Percentiles rank a stretch among this genome's conserved stretches.
These are phyloP conservation scores for Drosophila villosipedis DNA, from an alignment of 2,888 invertebrate genomes.

Conservation along the genomic window DNA sequence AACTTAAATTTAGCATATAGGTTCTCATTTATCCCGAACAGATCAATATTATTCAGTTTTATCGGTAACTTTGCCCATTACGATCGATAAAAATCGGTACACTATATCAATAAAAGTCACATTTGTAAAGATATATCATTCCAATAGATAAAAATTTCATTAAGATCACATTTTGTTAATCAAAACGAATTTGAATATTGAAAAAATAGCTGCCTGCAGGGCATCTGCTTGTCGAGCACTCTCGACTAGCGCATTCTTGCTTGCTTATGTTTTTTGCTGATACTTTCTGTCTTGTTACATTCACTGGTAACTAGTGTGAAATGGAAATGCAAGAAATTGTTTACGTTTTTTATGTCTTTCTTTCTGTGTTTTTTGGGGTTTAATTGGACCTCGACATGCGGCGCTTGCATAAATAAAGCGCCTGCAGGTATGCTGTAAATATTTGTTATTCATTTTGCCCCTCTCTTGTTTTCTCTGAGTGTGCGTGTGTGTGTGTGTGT, in stretches of 20 bases:
- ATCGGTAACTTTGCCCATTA: too few species aligned
- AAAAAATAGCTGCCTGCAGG: not conserved
- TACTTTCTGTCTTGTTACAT: slow-evolving; percentile 44
- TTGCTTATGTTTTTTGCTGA: not conserved
- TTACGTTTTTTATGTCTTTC: slow-evolving; percentile 44
- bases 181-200: not conserved
- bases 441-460: slow-evolving; percentile 55
- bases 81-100: too few species aligned
- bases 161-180: not conserved
- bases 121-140: too few species aligned
- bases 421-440: slow-evolving; percentile 72
- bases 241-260: not conserved
- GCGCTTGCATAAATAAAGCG: slow-evolving; percentile 38
- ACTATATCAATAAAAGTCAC: too few species aligned
- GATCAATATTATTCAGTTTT: too few species aligned
- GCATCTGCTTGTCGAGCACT: not conserved
- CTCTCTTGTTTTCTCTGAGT: not conserved
- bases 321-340: slow-evolving; percentile 75
- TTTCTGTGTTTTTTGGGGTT: slow-evolving; percentile 18
- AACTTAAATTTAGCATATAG: too few species aligned
- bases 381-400: slow-evolving; percentile 76
- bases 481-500: slow-evolving; percentile 2
- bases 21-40: too few species aligned
- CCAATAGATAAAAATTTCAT: not conserved
- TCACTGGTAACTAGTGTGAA: slow-evolving; percentile 64